Evolutionary conservation across 2,797 vertebrate species (phyloP).

Genomic region (Taeniopygia guttata): DNA sequence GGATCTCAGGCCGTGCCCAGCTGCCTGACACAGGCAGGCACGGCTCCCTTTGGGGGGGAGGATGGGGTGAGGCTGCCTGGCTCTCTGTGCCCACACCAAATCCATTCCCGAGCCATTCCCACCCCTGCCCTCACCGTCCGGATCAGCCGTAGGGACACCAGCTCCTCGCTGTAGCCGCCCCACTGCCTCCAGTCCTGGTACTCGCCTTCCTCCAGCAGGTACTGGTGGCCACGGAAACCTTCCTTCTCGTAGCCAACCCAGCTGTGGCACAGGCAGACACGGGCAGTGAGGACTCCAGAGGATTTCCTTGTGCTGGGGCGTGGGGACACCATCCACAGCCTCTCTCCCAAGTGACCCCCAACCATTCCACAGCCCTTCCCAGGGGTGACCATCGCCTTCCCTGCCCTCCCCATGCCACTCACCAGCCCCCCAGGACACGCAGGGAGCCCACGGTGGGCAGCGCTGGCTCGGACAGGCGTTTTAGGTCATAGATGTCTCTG

Average conservation of each 20-base stretch:
- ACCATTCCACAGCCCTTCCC: not conserved
- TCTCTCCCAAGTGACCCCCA: not conserved
- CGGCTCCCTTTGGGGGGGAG: not conserved
- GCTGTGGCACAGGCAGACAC: slow-evolving; percentile 61
- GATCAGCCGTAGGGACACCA: slow-evolving; percentile 87
- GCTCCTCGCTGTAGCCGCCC: slow-evolving; percentile 84
- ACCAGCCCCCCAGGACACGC: slow-evolving; percentile 89
- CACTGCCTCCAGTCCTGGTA: slow-evolving; percentile 90
- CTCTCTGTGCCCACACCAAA: not conserved
- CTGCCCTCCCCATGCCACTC: slow-evolving; percentile 39
- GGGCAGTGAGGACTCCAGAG: not conserved
- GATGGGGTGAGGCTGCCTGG: rapidly evolving
- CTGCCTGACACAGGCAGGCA: rapidly evolving
- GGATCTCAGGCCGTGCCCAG: not conserved
- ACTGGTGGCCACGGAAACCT: slow-evolving; percentile 92
- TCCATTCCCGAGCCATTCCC: rapidly evolving
- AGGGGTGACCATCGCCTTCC: not conserved
- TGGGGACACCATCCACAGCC: rapidly evolving
- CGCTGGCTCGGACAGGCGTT: slow-evolving; percentile 66
- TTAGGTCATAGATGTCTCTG: slow-evolving; percentile 82
- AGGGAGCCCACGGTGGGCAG: slow-evolving; percentile 84
- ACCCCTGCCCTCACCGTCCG: slow-evolving; percentile 79
- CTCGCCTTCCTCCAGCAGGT: slow-evolving; percentile 94
- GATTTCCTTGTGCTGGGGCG: not conserved
- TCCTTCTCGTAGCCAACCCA: slow-evolving; percentile 96